These are phyloP conservation scores for Sceloporus undulatus DNA, from an alignment of 2,113 vertebrate genomes.

Conservation along the genomic window DNA sequence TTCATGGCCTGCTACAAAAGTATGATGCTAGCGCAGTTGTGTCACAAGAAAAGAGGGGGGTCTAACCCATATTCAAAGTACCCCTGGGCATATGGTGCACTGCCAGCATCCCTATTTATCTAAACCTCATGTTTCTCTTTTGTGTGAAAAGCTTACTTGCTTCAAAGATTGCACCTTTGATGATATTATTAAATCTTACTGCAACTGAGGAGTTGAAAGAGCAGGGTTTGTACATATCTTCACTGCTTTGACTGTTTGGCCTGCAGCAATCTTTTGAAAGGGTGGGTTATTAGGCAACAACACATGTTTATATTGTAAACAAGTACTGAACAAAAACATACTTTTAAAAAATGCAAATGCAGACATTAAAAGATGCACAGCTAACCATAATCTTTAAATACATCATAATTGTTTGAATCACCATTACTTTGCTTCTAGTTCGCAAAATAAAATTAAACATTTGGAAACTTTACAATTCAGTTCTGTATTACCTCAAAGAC, in stretches of 20 bases:
- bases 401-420: neutral
- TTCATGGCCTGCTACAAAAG: neutral
- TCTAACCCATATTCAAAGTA: no score
- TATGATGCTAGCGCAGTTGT: neutral
- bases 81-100: no score
- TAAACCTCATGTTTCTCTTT: neutral
- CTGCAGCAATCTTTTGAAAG: neutral
- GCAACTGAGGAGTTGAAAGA: neutral
- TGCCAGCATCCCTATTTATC: neutral
- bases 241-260: constrained; percentile 44
- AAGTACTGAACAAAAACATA: neutral
- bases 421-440: neutral
- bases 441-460: neutral
- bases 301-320: constrained; percentile 39
- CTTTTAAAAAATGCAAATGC: neutral
- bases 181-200: constrained; percentile 8
- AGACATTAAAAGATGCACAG: constrained; percentile 8
- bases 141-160: neutral
- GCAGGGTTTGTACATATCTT: neutral
- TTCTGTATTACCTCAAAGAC: neutral
- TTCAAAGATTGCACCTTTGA: no score
- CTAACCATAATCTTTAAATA: neutral
- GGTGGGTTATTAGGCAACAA: neutral
- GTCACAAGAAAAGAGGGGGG: neutral
- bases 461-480: neutral